Evolutionary conservation across 2,113 vertebrate genomes (phyloP), one percentile per base, ranked within the genome.

Genomic region (Helogale parvula): DNA sequence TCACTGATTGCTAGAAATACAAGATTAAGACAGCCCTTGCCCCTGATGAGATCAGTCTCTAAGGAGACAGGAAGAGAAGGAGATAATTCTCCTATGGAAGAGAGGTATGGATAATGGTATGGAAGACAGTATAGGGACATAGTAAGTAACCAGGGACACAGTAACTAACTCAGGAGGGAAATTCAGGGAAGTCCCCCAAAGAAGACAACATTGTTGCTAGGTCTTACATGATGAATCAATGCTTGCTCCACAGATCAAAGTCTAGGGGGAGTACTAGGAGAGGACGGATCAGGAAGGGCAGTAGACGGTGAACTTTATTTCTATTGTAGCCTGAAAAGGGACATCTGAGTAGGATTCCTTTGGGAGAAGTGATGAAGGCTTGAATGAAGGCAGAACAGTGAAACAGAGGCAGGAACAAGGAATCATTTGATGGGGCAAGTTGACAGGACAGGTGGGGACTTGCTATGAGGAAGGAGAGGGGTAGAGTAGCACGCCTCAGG

Each of bases 1-100:
- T 74, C 29, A 82, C 31, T 65, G 66, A 88, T 50, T 27, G n/a
- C 68, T 96, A 90, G 85, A 95, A 71, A 76, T 69, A 41, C 0
- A 60, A 0, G 31, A 71, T 77, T 63, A 69, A 87, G 41, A 81
- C 15, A 47, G 17, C 12, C 25, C 25, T 68, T 93, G 33, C 10
- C 66, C 33, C 82, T 88, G 83, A 74, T 84, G 81, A 85, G 60
- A 60, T 68, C 45, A 35, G 50, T 66, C 63, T 94, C 29, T 31
- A 41, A 65, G 52, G 47, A 84, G 35, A 88, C 27, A 47, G 29
- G 85, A 93, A 95, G 35, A 16, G 29, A 84, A 91, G 69, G 50
- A 94, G 71, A 45, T 69, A 47, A 76, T 52, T 35, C 84, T 2
- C n/a, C 21, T 85, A 16, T 16, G 35, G 2, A 33, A 95, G 19